Percentiles rank a stretch among this genome's conserved stretches.
Conservation (phyloP, 2,113 vertebrate genomes). For the Eidolon helvum region DNA sequence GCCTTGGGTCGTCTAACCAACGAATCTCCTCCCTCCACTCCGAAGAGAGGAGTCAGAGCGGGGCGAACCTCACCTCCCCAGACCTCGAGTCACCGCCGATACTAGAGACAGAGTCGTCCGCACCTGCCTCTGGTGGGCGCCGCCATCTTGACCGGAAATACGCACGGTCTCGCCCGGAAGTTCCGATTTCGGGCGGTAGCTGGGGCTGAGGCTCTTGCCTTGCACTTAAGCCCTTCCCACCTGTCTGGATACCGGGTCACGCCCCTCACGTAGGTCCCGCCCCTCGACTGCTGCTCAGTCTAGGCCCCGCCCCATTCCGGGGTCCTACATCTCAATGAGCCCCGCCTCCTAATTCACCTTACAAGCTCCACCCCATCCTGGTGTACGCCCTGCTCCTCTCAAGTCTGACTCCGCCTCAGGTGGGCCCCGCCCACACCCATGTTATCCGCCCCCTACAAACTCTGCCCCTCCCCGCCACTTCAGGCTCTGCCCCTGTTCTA, state of each 20-base stretch:
- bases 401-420: accelerated
- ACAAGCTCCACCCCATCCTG: background rate
- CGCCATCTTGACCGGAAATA: slow-evolving; percentile 76
- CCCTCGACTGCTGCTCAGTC: accelerated
- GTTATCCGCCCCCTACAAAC: background rate
- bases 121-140: slow-evolving; percentile 67
- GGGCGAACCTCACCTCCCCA: slow-evolving; percentile 34
- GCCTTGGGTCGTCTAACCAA: background rate
- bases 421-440: background rate
- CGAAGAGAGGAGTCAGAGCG: background rate
- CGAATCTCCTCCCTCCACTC: background rate
- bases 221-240: background rate
- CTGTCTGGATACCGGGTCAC: accelerated
- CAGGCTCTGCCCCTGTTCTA: slow-evolving; percentile 30
- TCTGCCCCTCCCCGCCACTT: background rate
- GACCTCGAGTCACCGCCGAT: background rate
- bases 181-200: background rate
- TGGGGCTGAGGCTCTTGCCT: background rate
- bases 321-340: background rate
- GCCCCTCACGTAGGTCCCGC: background rate
- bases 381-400: background rate
- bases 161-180: background rate
- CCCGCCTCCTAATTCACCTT: background rate
- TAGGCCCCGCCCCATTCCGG: background rate
- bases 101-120: slow-evolving; percentile 16